Conservation (phyloP, 2,113 vertebrate genomes). For the Platanista minor region DNA sequence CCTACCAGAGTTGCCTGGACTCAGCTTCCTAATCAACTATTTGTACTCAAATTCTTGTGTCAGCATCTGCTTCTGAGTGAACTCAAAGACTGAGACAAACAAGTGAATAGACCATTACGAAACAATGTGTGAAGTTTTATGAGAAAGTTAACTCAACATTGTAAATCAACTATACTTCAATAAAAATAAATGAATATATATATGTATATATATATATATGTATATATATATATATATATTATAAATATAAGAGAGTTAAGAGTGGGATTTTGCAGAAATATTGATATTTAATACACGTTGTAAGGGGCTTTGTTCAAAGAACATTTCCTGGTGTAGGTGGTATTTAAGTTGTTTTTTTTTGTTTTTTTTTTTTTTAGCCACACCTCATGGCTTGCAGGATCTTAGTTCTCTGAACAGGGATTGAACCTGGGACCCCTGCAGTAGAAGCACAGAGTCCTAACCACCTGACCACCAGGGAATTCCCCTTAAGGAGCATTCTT, state of each 20-base stretch:
- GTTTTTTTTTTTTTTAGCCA: no score
- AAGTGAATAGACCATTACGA: background rate
- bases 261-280: background rate
- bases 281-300: background rate
- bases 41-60: background rate
- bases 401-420: no score
- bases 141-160: background rate
- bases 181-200: background rate
- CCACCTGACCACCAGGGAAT: no score
- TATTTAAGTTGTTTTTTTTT: background rate
- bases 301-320: background rate
- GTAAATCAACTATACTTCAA: background rate
- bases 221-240: background rate
- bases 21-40: background rate
- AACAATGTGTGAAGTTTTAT: background rate
- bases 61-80: background rate
- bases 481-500: background rate
- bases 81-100: background rate
- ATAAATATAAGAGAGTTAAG: background rate
- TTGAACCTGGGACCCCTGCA: no score
- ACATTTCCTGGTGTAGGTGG: background rate
- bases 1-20: background rate
- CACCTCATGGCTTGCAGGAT: no score
- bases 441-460: no score
- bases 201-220: background rate